Base-by-base conservation (phyloP, 1,140 invertebrate species). In the Monochamus saltuarius region DNA sequence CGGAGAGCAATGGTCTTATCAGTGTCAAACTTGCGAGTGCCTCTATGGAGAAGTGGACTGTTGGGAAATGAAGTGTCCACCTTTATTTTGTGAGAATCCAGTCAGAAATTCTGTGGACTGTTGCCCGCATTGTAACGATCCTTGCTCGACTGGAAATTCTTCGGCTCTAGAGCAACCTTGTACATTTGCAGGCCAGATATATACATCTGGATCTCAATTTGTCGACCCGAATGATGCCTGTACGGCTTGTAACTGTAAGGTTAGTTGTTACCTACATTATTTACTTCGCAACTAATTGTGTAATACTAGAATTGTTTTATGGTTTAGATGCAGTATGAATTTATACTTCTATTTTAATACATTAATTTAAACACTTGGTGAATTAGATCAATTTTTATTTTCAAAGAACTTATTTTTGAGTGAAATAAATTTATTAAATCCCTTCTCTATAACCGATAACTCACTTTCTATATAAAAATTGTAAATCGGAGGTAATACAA, bases 21-120 rank as follows among this genome's bases (percentile, higher is more conserved):
- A 93, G 73, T 95, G 92, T 78, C 89, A 93, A 80, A 91, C 88
- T 56, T 95, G 92, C 81, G 91, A 94, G 80, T 95, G 92, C 80
- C 79, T 92, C 75, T 81, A 89, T 71, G 91, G 92, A 42, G 90
- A 95, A 80, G 85, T 92, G 59, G 91, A 94, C 79, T 95, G 92
- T 74, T 94, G 90, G 90, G 86, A 89, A 67, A 82, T 91, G 73
- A 91, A 90, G 87, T 94, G 92, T 80, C 90, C 90, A 59, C 84
- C 84, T 16, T 77, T 87, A 34, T 80, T 82, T 14, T 90, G 90
- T 80, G 74, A 83, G 63, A 82, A 87, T 70, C 82, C 87, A 36
- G 77, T 90, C 53, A 83, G 80, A 50, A 76, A 80, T 13, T 78
- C 82, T 13, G 83, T 84, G 9, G 86, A 89, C 71, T 88, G 88